Conservation (phyloP, 2,113 vertebrate genomes). For the Alexandromys fortis region DNA sequence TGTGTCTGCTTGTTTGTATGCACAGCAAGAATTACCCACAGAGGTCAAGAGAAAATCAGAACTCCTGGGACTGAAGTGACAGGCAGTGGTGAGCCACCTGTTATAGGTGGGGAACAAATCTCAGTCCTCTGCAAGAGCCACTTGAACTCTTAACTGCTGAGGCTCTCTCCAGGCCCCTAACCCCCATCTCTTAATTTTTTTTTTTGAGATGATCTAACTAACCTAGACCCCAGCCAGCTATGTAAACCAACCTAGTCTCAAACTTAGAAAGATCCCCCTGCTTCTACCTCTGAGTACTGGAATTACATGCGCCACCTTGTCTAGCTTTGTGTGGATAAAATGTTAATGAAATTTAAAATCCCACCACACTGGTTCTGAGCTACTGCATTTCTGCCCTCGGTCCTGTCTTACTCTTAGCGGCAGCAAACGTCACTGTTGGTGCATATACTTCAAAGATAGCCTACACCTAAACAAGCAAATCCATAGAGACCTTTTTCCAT, state of each 20-base stretch:
- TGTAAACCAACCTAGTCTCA: background rate
- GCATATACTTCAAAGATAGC: background rate
- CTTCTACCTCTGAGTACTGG: background rate
- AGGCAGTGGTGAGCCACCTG: background rate
- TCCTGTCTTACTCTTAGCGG: slow-evolving; percentile 11
- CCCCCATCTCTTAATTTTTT: background rate
- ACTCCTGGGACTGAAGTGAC: too few species aligned
- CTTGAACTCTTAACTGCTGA: background rate
- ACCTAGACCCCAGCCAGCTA: background rate
- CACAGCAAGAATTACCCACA: background rate
- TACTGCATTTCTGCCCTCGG: background rate
- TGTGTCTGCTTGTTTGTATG: background rate
- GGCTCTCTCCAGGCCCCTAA: background rate
- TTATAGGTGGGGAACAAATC: background rate
- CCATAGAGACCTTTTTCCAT: background rate
- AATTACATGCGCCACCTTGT: background rate
- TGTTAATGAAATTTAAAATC: slow-evolving; percentile 28
- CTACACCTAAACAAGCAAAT: slow-evolving; percentile 9
- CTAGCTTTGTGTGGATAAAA: background rate
- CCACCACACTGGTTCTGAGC: slow-evolving; percentile 30
- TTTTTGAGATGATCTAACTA: background rate
- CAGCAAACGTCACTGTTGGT: background rate
- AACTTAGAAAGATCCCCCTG: background rate
- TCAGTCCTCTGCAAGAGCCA: background rate
- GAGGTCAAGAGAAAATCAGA: background rate